phyloP scores from a whole-genome alignment of 2,113 vertebrate species.

The Xiphorhynchus elegans region DNA sequence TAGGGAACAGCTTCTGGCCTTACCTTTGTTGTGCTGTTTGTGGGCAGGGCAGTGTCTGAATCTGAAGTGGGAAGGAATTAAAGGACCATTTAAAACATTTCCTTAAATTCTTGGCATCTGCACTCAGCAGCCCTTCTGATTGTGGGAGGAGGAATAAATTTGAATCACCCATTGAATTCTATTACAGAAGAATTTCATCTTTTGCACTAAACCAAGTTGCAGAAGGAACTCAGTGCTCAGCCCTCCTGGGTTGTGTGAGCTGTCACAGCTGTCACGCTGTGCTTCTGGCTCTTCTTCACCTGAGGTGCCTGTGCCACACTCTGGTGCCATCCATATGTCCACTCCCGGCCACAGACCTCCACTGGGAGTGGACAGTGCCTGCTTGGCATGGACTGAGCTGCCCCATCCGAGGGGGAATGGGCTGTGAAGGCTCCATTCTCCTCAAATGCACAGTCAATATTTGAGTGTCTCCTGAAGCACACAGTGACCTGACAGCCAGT shows the following conservation, averaged over 20 bases:
- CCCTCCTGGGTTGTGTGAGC: fast-evolving
- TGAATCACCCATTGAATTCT: neutral
- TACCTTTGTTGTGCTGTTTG: fast-evolving
- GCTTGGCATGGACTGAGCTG: neutral
- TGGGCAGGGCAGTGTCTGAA: neutral
- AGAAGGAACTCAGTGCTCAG: neutral
- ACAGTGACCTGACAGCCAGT: fast-evolving
- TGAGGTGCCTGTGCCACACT: fast-evolving
- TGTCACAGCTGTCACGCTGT: neutral
- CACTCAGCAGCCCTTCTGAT: neutral
- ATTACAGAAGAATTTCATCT: neutral
- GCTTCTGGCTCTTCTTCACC: neutral
- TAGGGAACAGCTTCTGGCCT: slow-evolving; percentile 17
- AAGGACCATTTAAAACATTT: neutral
- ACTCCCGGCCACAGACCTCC: neutral
- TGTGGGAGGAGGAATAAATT: neutral
- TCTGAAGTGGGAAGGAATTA: neutral
- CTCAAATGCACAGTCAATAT: neutral
- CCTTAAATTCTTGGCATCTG: neutral
- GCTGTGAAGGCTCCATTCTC: neutral
- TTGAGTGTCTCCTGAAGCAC: neutral
- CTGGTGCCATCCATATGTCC: fast-evolving
- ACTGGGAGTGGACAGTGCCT: fast-evolving
- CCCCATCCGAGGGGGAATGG: no score
- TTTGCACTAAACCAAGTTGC: neutral